Evolutionary conservation across 1,140 invertebrate genomes (phyloP), one percentile per base, ranked within the genome.

Genomic region (Armadillidium nasatum): DNA sequence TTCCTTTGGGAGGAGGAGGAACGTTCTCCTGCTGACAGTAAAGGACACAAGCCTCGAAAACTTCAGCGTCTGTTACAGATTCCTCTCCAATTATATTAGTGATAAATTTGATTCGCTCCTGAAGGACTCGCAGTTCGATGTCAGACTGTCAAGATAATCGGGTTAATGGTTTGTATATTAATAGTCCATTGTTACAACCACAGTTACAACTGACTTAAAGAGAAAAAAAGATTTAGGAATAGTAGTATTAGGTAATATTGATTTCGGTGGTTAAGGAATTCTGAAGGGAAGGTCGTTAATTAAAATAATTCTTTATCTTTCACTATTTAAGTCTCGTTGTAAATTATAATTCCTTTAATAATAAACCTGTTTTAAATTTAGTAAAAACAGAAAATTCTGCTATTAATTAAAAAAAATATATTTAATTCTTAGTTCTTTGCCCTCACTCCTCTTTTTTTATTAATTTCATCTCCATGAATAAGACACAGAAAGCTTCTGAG

Each of bases 11-110:
- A 23, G 73, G 73, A 23, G 73, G 73, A 43, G 73, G 73, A 33
- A 75, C 69, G 73, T 68, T 68, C 67, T 43, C 44, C 73, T 23
- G 73, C 33, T 75, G 73, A 45, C 54, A 75, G 66, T 75, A 67
- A 45, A 75, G 54, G 73, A 75, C 54, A 54, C 43, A 44, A 0
- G 73, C 73, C 7, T 23, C 73, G n/a, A 54, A 19, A n/a, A 22
- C 13, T 7, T 75, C 73, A 7, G 22, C 46, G 22, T 75, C 45
- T 15, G 66, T 22, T 19, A 43, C 44, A 0, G 66, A 21, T 44
- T 68, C 33, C 0, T 67, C 54, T 23, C 73, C 60, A 19, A 75
- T 44, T n/a, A 68, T 60, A 46, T 67, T 60, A 33, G 54, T 33
- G 67, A 75, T 60, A 21, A 68, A 15, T 15, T 67, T 43, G 21